Base-by-base conservation (phyloP, 1,140 invertebrate genomes). In the Augochlora pura region DNA sequence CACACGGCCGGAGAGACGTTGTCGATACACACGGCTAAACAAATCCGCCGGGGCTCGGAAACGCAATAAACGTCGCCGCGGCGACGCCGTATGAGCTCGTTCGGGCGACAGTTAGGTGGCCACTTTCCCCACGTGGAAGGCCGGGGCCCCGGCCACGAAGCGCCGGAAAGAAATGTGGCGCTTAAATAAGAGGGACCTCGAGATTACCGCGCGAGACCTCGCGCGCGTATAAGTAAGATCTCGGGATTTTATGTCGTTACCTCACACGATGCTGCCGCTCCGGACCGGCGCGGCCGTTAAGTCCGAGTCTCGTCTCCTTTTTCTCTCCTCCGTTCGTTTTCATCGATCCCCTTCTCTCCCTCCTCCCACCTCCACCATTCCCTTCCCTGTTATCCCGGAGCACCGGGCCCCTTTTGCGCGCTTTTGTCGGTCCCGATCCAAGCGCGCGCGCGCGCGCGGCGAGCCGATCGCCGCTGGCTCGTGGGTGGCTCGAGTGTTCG, bases 181-280 rank as follows among this genome's bases (percentile, higher is more conserved):
- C 82, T 86, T 87, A 83, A 86, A 86, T 86, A 86, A 86, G 84
- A 86, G 75, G 72, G 66, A 62, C 54, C 72, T 60, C 78, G 77
- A 87, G 87, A 89, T 89, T 89, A 89, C 77, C 67, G 78, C 79
- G 84, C 83, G 80, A 82, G 66, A 23, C 7, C 62, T 32, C 83
- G 82, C 80, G 64, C 80, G 75, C 62, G 77, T 80, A 86, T 88
- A 88, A 89, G 87, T 89, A 88, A 89, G 88, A 89, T 89, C 87
- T 89, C 66, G 84, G 79, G 86, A 89, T 89, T 89, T 89, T 89
- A 89, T 89, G 88, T 86, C 86, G 88, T 89, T 89, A 89, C 88
- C 88, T 89, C 88, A 89, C 88, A 89, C 88, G 88, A 89, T 83
- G 85, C 70, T 86, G 81, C 81, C 70, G 75, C 69, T 69, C 63